Evolutionary conservation across 2,797 vertebrate species (phyloP), one percentile per base, ranked within the genome.

Genomic region (Tapera naevia): DNA sequence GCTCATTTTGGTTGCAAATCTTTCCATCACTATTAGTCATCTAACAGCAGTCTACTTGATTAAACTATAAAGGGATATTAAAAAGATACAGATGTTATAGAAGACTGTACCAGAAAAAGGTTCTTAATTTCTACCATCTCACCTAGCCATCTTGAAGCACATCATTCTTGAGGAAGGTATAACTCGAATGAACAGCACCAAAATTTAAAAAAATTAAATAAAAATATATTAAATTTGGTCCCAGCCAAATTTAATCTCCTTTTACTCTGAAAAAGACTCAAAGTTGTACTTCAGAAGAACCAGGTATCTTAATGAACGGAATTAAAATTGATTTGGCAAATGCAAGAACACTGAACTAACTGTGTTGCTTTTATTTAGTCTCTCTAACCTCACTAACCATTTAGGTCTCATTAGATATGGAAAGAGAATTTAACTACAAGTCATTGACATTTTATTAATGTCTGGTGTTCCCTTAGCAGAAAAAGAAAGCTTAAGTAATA

Each of bases 391-490:
- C 87, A 91, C 81, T 85, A 87, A 92, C 48, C 84, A 95, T 92
- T 97, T 96, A 96, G 89, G 90, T 91, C 89, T 95, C 97, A 97
- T 97, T 94, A 97, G 89, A 93, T 84, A 90, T 30, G 94, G 89
- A 89, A 89, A 95, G 90, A 97, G 78, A 97, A 97, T 32, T 96
- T 94, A 97, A 96, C 79, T 82, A 56, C 81, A 97, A 86, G 94
- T 91, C 93, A 95, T 72, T 96, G 93, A 96, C 90, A 96, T 97
- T 97, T 97, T 95, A 96, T 96, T 97, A 97, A 93, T 54, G 88
- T 56, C 91, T 96, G 23, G 8, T 65, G 60, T 89, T 96, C 89
- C 74, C 76, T 92, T 71, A 79, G 70, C 80, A 67, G 28, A 73
- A 93, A 70, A 93, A 95, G 74, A 95, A 96, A 95, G 43, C 22